These are phyloP conservation scores for Coelinius sp. DNA, from an alignment of 2,888 invertebrate genomes.

Conservation along the genomic window DNA sequence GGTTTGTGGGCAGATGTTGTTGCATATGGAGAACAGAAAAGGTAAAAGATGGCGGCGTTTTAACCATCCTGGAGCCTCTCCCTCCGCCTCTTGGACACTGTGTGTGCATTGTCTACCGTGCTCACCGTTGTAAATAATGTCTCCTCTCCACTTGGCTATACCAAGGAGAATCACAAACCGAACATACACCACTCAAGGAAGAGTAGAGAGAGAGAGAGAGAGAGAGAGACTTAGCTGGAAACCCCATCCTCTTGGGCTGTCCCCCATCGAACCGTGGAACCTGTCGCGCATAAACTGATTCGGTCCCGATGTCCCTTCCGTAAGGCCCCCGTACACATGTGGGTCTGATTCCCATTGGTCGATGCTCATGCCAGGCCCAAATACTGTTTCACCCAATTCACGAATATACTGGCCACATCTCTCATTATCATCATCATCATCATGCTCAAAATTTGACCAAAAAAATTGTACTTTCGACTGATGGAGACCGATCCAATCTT, in stretches of 20 bases:
- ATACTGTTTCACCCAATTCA: conserved; percentile 36
- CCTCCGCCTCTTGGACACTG: conserved; percentile 30
- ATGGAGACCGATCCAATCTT: conserved; percentile 10
- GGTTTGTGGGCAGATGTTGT: conserved; percentile 61
- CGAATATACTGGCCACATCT: neutral
- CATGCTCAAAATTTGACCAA: neutral
- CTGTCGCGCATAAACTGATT: conserved; percentile 68
- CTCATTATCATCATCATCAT: neutral
- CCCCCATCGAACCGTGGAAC: conserved; percentile 53
- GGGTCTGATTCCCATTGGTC: conserved; percentile 54
- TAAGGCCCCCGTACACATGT: conserved; percentile 46
- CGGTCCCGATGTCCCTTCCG: conserved; percentile 59
- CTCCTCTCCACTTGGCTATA: conserved; percentile 51
- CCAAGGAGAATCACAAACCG: conserved; percentile 23
- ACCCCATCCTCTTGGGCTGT: conserved; percentile 33
- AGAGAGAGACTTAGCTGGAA: conserved; percentile 24
- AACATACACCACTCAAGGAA: conserved; percentile 23
- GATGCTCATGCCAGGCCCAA: conserved; percentile 31
- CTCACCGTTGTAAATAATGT: conserved; percentile 68
- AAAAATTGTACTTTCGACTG: neutral
- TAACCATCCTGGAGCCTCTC: conserved; percentile 23
- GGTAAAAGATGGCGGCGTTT: conserved; percentile 64
- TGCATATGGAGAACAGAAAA: conserved; percentile 69
- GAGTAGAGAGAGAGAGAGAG: neutral
- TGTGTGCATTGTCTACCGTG: conserved; percentile 64